Conservation (phyloP, 2,113 vertebrate genomes). For the rat (Rattus norvegicus) region DNA sequence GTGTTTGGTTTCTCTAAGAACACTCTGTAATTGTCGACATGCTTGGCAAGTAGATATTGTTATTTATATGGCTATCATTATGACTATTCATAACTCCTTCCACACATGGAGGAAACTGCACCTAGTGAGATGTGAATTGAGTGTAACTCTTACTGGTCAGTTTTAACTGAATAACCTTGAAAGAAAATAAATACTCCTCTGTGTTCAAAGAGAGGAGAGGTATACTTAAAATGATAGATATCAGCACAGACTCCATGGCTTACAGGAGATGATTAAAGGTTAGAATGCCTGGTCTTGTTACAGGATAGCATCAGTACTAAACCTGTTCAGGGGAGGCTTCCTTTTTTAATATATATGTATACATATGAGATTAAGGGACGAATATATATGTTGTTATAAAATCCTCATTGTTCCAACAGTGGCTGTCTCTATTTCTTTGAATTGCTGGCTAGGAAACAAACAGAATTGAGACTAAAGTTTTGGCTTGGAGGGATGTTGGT, state of each 20-base stretch:
- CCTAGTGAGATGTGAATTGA: not conserved
- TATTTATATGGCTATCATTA: not conserved
- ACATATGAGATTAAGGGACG: not conserved
- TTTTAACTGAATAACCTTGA: not conserved
- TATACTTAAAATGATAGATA: not conserved
- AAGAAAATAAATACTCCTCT: not conserved
- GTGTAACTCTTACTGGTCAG: not conserved
- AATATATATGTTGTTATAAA: not conserved
- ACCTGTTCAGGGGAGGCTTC: not conserved
- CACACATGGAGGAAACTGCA: not conserved
- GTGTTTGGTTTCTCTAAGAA: not conserved
- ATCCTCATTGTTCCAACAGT: not conserved
- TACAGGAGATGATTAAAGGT: slow-evolving; percentile 36
- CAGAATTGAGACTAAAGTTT: not conserved
- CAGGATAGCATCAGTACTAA: slow-evolving; percentile 34
- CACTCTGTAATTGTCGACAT: not conserved
- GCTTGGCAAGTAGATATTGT: not conserved
- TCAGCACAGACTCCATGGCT: not conserved
- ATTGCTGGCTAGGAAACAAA: not conserved
- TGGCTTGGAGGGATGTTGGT: slow-evolving; percentile 3
- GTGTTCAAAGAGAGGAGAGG: not conserved
- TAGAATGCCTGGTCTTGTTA: not conserved
- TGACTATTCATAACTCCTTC: not conserved
- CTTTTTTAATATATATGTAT: not conserved
- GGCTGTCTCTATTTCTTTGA: not conserved